Conservation (phyloP, 2,797 vertebrate species). For the Manis javanica region DNA sequence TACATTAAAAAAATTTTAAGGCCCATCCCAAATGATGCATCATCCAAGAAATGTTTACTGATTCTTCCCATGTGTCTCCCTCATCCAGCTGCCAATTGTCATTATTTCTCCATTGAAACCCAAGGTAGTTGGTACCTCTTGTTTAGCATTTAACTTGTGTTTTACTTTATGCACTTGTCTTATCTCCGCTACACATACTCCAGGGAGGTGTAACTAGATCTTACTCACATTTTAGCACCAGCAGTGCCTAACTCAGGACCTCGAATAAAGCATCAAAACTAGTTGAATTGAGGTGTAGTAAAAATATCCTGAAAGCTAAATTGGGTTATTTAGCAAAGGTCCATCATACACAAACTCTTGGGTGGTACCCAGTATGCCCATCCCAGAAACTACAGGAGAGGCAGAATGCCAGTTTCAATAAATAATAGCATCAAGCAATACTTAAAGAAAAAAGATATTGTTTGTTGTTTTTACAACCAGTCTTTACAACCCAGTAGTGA, state of each 20-base stretch:
- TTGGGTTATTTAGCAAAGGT: neutral
- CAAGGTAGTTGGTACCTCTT: neutral
- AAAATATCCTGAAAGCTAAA: neutral
- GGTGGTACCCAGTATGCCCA: neutral
- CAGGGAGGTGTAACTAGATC: neutral
- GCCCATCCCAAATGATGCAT: neutral
- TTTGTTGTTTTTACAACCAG: too few relatives aligned
- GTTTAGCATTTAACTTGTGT: neutral
- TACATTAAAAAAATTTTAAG: neutral
- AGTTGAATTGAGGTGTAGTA: neutral
- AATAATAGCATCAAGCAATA: neutral
- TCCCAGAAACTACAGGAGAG: neutral
- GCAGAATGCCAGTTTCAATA: neutral
- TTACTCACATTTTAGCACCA: slow-evolving; percentile 1
- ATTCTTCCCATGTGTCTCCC: neutral
- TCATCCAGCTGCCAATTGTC: neutral
- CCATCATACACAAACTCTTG: neutral
- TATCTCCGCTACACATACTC: neutral
- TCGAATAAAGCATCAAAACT: neutral
- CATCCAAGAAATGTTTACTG: neutral
- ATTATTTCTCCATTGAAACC: neutral
- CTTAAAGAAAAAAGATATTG: neutral
- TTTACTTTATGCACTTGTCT: neutral
- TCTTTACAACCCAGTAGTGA: neutral
- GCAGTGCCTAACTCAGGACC: neutral